Conservation (phyloP, 2,888 invertebrate genomes). For the Metopia argyrocephala region DNA sequence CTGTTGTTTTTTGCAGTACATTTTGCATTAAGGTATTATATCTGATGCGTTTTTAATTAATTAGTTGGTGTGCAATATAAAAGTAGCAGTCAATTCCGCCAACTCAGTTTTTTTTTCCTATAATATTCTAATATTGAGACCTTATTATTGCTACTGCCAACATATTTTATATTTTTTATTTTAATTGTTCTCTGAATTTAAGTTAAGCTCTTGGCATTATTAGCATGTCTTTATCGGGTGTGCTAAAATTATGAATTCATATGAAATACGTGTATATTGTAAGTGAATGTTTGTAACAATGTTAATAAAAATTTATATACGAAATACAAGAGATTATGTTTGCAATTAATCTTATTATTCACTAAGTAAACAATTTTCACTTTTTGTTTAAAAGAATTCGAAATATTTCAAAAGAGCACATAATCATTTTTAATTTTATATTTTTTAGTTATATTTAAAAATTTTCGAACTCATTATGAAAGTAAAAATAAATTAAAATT, state of each 20-base stretch:
- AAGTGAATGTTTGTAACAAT: no score
- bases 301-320: no score
- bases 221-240: conserved; percentile 31
- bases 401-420: no score
- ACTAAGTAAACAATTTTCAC: no score
- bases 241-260: neutral
- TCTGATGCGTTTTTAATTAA: conserved; percentile 63
- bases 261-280: neutral
- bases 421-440: no score
- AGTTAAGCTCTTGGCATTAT: conserved; percentile 29
- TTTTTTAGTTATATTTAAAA: no score
- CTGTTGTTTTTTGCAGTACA: conserved; percentile 24
- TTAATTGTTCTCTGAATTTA: conserved; percentile 42
- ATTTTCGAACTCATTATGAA: no score
- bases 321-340: no score
- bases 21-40: conserved; percentile 42
- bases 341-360: no score
- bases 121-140: neutral
- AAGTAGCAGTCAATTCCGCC: neutral
- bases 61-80: conserved; percentile 43
- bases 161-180: neutral
- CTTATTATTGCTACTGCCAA: neutral
- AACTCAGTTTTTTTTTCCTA: neutral
- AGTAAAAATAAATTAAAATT: no score
- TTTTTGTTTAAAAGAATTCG: no score